phyloP scores from a whole-genome alignment of 2,888 invertebrate genomes.

The Lasius fuliginosus region DNA sequence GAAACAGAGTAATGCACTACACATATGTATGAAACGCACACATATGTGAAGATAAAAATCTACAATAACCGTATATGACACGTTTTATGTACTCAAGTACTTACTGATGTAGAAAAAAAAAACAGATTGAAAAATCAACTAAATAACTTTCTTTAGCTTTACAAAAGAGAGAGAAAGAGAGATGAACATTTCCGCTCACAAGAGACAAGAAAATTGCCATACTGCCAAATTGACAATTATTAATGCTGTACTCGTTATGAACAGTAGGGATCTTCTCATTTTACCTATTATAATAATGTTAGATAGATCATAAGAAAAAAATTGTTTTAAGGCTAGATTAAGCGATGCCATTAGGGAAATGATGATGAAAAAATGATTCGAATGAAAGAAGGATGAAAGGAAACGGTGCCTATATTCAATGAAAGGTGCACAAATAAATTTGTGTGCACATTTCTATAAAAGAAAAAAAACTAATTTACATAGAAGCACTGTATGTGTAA shows the following conservation, averaged over 20 bases:
- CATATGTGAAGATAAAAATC: background rate
- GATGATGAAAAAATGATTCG: slow-evolving; percentile 60
- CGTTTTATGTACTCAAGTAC: slow-evolving; percentile 65
- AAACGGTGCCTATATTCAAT: slow-evolving; percentile 81
- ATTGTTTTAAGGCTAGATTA: slow-evolving; percentile 82
- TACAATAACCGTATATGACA: slow-evolving; percentile 45
- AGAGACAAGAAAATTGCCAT: slow-evolving; percentile 82
- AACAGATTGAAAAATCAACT: slow-evolving; percentile 40
- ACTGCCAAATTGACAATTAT: slow-evolving; percentile 86
- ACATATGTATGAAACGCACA: slow-evolving; percentile 28
- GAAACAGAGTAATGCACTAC: slow-evolving; percentile 53
- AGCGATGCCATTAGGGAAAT: slow-evolving; percentile 78
- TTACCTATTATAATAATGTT: slow-evolving; percentile 83
- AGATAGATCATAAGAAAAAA: slow-evolving; percentile 83
- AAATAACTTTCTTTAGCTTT: slow-evolving; percentile 37
- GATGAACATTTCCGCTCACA: slow-evolving; percentile 81
- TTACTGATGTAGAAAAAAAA: slow-evolving; percentile 63
- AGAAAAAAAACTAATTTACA: slow-evolving; percentile 71
- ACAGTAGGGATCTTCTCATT: slow-evolving; percentile 84
- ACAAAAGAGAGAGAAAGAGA: slow-evolving; percentile 60
- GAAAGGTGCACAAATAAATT: slow-evolving; percentile 74
- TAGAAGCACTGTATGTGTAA: slow-evolving; percentile 83
- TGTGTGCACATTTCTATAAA: slow-evolving; percentile 75
- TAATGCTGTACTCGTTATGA: slow-evolving; percentile 83
- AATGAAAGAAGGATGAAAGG: slow-evolving; percentile 75